Evolutionary conservation across 1,140 invertebrate species (phyloP).

Genomic region (Eriosoma lanigerum): DNA sequence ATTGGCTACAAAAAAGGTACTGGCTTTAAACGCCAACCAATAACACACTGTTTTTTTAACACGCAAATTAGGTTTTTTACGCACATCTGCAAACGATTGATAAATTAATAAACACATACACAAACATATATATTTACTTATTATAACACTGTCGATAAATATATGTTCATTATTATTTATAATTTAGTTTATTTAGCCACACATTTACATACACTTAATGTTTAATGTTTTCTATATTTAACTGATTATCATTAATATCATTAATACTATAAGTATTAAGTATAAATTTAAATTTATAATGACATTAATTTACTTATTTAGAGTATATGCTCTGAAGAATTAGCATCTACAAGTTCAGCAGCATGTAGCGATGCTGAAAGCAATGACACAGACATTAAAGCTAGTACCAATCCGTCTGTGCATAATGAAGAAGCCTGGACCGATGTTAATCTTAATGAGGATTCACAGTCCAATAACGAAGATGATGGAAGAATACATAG

Average conservation of each 20-base stretch:
- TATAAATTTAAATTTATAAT: neutral
- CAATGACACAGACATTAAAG: conserved; percentile 56
- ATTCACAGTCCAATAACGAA: conserved; percentile 60
- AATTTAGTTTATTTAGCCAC: conserved; percentile 2
- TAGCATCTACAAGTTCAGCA: conserved; percentile 47
- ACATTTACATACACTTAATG: neutral
- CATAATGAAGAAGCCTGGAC: conserved; percentile 82
- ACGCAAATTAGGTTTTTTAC: conserved; percentile 1
- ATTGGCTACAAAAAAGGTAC: conserved; percentile 42
- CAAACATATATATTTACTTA: conserved; percentile 7
- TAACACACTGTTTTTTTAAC: conserved; percentile 33
- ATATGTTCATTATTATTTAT: neutral
- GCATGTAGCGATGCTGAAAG: conserved; percentile 56
- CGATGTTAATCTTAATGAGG: conserved; percentile 85
- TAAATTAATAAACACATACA: neutral
- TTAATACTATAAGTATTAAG: too few relatives aligned
- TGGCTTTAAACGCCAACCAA: conserved; percentile 22
- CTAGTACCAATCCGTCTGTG: conserved; percentile 61
- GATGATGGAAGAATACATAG: conserved; percentile 61
- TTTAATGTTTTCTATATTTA: neutral
- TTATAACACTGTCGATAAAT: conserved; percentile 5
- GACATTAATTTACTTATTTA: neutral
- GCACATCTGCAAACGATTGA: conserved; percentile 15
- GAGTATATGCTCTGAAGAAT: conserved; percentile 52
- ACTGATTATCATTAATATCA: neutral